Percentiles rank a stretch among this genome's conserved stretches.
phyloP scores from a whole-genome alignment of 2,113 vertebrate species.

The Aleadryas rufinucha region DNA sequence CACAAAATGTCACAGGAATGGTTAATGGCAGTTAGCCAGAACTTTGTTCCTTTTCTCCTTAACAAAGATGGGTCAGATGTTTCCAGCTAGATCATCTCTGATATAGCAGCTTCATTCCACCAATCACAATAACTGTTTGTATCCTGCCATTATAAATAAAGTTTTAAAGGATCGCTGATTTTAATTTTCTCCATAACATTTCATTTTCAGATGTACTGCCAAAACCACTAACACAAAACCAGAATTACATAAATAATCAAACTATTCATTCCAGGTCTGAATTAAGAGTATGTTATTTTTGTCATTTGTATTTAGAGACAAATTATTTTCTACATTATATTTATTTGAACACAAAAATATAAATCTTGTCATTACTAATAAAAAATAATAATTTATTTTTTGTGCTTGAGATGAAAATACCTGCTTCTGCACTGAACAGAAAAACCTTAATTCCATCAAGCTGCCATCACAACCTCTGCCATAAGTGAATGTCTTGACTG shows the following conservation, averaged over 20 bases:
- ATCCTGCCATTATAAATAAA: not conserved
- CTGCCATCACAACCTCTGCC: not conserved
- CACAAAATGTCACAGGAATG: not conserved
- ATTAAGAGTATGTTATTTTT: not conserved
- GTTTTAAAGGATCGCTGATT: not conserved
- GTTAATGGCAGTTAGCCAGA: not conserved
- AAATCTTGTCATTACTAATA: not conserved
- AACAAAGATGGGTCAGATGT: not conserved
- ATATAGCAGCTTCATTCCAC: not conserved
- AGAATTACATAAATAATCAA: not conserved
- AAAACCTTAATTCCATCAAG: conserved; percentile 11
- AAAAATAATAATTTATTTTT: not conserved
- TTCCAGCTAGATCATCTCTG: not conserved
- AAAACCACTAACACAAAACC: conserved; percentile 13
- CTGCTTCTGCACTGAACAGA: not conserved
- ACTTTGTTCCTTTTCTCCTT: not conserved
- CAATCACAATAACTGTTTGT: not conserved
- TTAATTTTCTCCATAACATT: not conserved
- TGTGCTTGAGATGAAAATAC: not conserved
- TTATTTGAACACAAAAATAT: not conserved
- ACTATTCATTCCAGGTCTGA: not conserved
- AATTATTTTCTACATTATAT: not conserved
- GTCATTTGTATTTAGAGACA: not conserved
- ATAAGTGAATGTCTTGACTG: conserved; percentile 6
- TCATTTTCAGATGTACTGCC: conserved; percentile 29